Percentiles rank a stretch among this genome's conserved stretches.
Conservation (phyloP, 2,888 invertebrate species). For the Macaria notata region DNA sequence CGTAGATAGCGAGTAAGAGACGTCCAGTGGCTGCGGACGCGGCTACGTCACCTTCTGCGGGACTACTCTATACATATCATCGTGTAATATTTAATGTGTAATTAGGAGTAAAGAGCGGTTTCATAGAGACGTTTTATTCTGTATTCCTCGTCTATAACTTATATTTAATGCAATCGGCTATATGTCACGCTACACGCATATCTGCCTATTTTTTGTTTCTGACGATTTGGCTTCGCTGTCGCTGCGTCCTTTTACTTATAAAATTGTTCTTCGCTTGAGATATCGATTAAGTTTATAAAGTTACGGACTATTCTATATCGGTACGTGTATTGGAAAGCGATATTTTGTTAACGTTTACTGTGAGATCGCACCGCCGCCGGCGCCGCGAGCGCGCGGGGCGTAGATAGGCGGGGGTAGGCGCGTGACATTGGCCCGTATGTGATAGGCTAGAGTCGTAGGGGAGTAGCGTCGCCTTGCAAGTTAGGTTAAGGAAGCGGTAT, state of each 20-base stretch:
- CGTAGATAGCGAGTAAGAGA: conserved; percentile 82
- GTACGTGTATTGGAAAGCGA: conserved; percentile 44
- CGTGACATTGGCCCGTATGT: conserved; percentile 80
- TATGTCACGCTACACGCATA: conserved; percentile 72
- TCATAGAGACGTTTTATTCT: conserved; percentile 82
- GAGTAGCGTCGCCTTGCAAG: conserved; percentile 79
- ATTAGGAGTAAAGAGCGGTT: conserved; percentile 78
- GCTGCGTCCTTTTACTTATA: conserved; percentile 44
- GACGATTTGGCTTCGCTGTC: conserved; percentile 59
- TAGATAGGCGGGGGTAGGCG: conserved; percentile 38
- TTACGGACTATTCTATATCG: conserved; percentile 36
- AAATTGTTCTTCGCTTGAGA: conserved; percentile 45
- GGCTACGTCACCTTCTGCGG: conserved; percentile 83
- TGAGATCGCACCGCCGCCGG: conserved; percentile 62
- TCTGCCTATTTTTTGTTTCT: conserved; percentile 48
- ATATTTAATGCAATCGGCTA: conserved; percentile 73
- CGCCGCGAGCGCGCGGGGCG: not conserved
- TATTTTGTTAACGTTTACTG: conserved; percentile 70
- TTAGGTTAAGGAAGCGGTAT: conserved; percentile 81
- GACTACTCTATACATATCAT: conserved; percentile 89
- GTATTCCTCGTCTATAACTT: conserved; percentile 75
- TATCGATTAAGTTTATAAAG: conserved; percentile 39
- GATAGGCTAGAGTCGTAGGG: conserved; percentile 74
- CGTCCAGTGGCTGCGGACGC: conserved; percentile 82
- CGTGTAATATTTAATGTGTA: conserved; percentile 84